These are phyloP conservation scores for Maniola hyperantus DNA, from an alignment of 2,888 invertebrate species.

Conservation along the genomic window DNA sequence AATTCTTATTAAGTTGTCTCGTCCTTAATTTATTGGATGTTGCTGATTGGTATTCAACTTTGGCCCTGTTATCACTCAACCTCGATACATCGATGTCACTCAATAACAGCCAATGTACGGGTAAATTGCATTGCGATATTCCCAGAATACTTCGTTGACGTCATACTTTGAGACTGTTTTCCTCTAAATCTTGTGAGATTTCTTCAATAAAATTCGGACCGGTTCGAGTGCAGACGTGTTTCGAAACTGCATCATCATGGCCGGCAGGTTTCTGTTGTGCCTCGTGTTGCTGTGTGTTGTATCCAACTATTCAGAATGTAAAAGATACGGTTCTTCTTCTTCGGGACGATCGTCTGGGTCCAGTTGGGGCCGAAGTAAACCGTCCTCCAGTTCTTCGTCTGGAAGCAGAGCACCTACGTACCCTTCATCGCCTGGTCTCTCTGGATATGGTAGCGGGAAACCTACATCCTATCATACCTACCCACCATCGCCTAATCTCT, in stretches of 20 bases:
- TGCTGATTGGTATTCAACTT: slow-evolving; percentile 18
- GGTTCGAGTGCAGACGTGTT: slow-evolving; percentile 45
- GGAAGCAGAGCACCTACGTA: slow-evolving; percentile 25
- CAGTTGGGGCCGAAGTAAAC: slow-evolving; percentile 31
- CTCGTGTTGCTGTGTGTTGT: slow-evolving; percentile 55
- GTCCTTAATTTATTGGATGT: neutral
- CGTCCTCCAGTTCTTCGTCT: slow-evolving; percentile 31
- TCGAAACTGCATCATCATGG: slow-evolving; percentile 54
- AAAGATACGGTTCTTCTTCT: slow-evolving; percentile 41
- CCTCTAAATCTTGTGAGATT: slow-evolving; percentile 1
- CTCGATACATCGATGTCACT: too few relatives aligned
- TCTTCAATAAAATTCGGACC: slow-evolving; percentile 46
- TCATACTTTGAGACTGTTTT: slow-evolving; percentile 29
- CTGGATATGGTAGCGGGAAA: slow-evolving; percentile 28
- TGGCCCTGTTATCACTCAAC: slow-evolving; percentile 23
- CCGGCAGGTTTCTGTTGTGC: slow-evolving; percentile 63
- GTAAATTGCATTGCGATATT: slow-evolving; percentile 40
- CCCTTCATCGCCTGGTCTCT: slow-evolving; percentile 26
- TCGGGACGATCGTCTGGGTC: slow-evolving; percentile 40
- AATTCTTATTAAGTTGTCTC: slow-evolving; percentile 14
- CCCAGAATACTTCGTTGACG: slow-evolving; percentile 48
- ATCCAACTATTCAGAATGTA: slow-evolving; percentile 52
- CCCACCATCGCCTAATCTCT: too few relatives aligned
- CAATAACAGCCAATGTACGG: slow-evolving; percentile 17
- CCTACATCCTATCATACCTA: too few relatives aligned